phyloP scores from a whole-genome alignment of 2,888 invertebrate genomes.

The Drosophila kambysellisi region DNA sequence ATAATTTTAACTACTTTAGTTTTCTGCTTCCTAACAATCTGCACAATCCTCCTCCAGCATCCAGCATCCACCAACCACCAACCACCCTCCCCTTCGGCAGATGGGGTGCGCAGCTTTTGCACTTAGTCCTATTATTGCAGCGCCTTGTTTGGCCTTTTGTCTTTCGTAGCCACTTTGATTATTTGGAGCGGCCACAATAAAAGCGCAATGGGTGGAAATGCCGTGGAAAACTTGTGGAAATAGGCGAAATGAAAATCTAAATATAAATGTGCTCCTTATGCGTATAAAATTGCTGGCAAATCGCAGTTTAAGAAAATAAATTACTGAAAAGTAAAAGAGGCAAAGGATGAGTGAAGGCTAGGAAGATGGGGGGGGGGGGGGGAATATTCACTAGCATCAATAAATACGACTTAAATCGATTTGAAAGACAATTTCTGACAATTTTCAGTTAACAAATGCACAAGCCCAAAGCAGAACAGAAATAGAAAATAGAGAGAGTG shows the following conservation, averaged over 20 bases:
- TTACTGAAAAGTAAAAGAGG: neutral
- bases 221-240: conserved; percentile 33
- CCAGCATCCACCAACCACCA: no score
- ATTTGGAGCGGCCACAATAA: conserved; percentile 66
- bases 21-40: conserved; percentile 48
- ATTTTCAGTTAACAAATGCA: conserved; percentile 7
- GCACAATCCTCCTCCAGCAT: neutral
- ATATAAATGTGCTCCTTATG: conserved; percentile 67
- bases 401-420: conserved; percentile 29
- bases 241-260: conserved; percentile 55
- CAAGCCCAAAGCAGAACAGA: neutral
- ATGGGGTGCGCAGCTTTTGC: conserved; percentile 49
- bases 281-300: conserved; percentile 23
- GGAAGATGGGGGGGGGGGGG: neutral
- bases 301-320: conserved; percentile 17
- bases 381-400: conserved; percentile 5
- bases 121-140: conserved; percentile 71
- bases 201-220: conserved; percentile 46
- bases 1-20: conserved; percentile 79
- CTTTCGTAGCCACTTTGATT: conserved; percentile 54
- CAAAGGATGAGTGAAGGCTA: neutral
- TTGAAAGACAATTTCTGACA: conserved; percentile 33
- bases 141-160: conserved; percentile 58
- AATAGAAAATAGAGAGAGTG: neutral
- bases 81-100: neutral